Base-by-base conservation (phyloP, 1,140 invertebrate species). In the Rhizoglyphus robini region DNA sequence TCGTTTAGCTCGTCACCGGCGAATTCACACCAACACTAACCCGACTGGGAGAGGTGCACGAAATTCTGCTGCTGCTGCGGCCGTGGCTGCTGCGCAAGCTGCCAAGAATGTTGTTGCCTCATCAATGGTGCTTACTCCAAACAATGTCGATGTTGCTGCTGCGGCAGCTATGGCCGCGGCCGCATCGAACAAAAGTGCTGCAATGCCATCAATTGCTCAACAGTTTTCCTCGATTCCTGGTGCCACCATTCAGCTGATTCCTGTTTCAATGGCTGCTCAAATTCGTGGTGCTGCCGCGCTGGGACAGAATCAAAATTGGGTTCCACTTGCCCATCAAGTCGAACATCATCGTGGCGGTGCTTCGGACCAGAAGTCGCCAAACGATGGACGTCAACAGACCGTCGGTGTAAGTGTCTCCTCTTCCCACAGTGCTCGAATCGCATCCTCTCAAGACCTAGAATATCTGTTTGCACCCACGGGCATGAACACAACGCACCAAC, bases 211-310 rank as follows among this genome's bases (percentile, higher is more conserved):
- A 20, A 60, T 29, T n/a, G 27, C 58, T 11, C 58, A 60, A 46
- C 36, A 29, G 23, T 60, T 60, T 2, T 29, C 46, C 3, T 46
- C 63, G 20, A 20, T 31, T 30, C 18, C 30, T 25, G 61, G 25
- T 4, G 15, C 67, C 4, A 67, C 67, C 25, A 65, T 68, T 59
- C 67, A 68, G 34, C 31, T 68, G 49, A 67, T 68, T 13, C 67
- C 67, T 32, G 67, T 68, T 31, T 46, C 38, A 27, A 47, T 65
- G 49, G 25, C 51, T 20, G 60, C 60, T 20, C 54, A 20, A 27
- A 18, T 41, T 11, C 36, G 36, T 8, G 36, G 36, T 11, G 18
- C 36, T 41, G 36, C 36, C 18, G 36, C 8, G 8, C 36, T 41
- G 8, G 36, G 36, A 41, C 36, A 41, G 18, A 41, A 41, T 41